Evolutionary conservation across 2,888 invertebrate species (phyloP).

Genomic region (Oligia latruncula): DNA sequence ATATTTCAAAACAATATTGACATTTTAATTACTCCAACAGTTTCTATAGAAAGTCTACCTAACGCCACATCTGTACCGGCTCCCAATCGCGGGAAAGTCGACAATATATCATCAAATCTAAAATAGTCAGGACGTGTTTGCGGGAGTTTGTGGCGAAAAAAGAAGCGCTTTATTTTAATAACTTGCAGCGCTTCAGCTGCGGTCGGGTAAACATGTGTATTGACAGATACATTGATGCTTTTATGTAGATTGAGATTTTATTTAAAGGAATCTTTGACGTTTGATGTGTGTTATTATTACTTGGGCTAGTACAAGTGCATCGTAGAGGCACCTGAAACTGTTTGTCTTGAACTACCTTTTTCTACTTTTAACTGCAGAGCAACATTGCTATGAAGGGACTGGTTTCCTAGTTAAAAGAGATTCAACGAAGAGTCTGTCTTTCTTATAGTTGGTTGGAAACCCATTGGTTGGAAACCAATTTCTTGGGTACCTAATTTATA

Average conservation of each 20-base stretch:
- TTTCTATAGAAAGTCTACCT: constrained; percentile 35
- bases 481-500: background rate
- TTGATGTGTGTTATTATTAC: background rate
- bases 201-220: constrained; percentile 46
- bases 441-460: background rate
- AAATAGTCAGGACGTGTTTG: constrained; percentile 84
- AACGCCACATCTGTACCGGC: constrained; percentile 54
- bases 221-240: constrained; percentile 53
- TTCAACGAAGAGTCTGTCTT: background rate
- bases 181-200: constrained; percentile 66
- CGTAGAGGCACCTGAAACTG: background rate
- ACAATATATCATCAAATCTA: constrained; percentile 85
- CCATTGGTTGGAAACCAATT: background rate
- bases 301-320: background rate
- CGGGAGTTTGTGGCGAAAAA: constrained; percentile 85
- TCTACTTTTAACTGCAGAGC: background rate
- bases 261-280: background rate
- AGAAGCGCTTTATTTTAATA: constrained; percentile 80
- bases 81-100: constrained; percentile 72
- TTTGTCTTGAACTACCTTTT: background rate
- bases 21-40: constrained; percentile 37
- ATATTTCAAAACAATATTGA: constrained; percentile 11
- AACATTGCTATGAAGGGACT: background rate
- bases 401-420: background rate
- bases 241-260: constrained; percentile 12